Base-by-base conservation (phyloP, 2,888 invertebrate species). In the Melinaea menophilus region DNA sequence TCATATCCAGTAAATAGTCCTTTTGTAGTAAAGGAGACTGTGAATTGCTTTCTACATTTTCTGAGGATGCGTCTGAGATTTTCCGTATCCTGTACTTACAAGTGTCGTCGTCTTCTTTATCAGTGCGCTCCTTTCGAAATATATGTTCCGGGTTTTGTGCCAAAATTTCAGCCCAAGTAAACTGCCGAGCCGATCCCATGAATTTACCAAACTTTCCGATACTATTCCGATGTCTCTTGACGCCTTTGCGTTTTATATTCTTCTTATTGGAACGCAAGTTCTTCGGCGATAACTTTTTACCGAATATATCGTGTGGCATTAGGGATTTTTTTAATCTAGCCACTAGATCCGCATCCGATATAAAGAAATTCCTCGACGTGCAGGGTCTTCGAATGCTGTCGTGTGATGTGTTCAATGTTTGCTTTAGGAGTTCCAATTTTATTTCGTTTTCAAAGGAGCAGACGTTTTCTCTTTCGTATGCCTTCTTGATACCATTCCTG, bases 131-230 rank as follows among this genome's bases (percentile, higher is more conserved):
- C 71, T 92, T 92, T 64, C 93, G 90, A 12, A 94, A 85, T 4
- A 94, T 92, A 72, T 91, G 85, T 76, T 94, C 94, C 0, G 94
- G 94, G 76, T 94, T 92, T 54, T 92, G 91, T 60, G 93, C 92
- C 55, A 94, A 79, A 58, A 94, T 93, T 75, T 92, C 92, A 0
- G 94, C 94, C 94, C 94, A 94, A 69, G 93, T 92, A 77, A 93
- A 93, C 72, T 92, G 92, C 59, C 88, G 84, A 0, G 88, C 88
- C 0, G 91, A 91, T 4, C 91, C 91, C 87, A 91, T 88, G 58
- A 91, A 88, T 69, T 91, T 90, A 0, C 91, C 91, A 64, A 91
- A 91, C 71, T 90, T 91, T 0, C 91, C 91, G 37, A 89, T 88
- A 61, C 86, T 88, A 69, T 87, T 90, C 47, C 86, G 80, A 59